Percentiles rank a stretch among this genome's conserved stretches.
phyloP scores from a whole-genome alignment of 1,140 invertebrate species.

The Heterodera schachtii region DNA sequence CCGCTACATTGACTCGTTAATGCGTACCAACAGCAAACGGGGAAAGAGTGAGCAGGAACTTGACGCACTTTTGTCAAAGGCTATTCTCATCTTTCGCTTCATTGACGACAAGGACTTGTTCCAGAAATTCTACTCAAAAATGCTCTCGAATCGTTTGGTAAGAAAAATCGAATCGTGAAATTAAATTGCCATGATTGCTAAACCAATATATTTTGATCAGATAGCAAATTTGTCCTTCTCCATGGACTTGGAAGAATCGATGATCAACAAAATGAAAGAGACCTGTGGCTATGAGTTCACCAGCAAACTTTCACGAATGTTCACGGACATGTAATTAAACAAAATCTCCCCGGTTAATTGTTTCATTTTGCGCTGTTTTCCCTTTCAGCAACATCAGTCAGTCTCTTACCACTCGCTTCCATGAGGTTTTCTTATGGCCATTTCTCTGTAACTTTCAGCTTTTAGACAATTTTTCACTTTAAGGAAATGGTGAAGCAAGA shows the following conservation, averaged over 20 bases:
- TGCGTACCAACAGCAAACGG: slow-evolving; percentile 79
- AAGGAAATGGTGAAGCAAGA: slow-evolving; percentile 69
- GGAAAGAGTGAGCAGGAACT: slow-evolving; percentile 82
- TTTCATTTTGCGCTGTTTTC: neutral
- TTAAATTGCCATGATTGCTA: neutral
- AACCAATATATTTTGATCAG: neutral
- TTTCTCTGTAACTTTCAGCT: slow-evolving; percentile 4
- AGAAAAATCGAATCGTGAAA: neutral
- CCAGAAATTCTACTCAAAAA: slow-evolving; percentile 71
- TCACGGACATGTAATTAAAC: slow-evolving; percentile 43
- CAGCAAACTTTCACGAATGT: slow-evolving; percentile 90
- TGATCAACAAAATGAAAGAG: slow-evolving; percentile 95
- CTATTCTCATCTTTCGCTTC: slow-evolving; percentile 96
- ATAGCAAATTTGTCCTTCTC: slow-evolving; percentile 91
- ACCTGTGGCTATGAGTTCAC: slow-evolving; percentile 99
- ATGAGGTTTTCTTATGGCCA: slow-evolving; percentile 55
- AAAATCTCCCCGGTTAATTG: neutral
- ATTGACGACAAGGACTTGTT: slow-evolving; percentile 84
- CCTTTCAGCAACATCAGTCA: slow-evolving; percentile 73
- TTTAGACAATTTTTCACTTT: slow-evolving; percentile 68
- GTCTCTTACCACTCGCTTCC: slow-evolving; percentile 89
- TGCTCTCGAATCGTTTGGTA: slow-evolving; percentile 80
- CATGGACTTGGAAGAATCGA: slow-evolving; percentile 97
- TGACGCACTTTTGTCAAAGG: slow-evolving; percentile 78
- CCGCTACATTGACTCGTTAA: slow-evolving; percentile 89